Conservation (phyloP, 2,888 invertebrate genomes). For the Muscina levida region DNA sequence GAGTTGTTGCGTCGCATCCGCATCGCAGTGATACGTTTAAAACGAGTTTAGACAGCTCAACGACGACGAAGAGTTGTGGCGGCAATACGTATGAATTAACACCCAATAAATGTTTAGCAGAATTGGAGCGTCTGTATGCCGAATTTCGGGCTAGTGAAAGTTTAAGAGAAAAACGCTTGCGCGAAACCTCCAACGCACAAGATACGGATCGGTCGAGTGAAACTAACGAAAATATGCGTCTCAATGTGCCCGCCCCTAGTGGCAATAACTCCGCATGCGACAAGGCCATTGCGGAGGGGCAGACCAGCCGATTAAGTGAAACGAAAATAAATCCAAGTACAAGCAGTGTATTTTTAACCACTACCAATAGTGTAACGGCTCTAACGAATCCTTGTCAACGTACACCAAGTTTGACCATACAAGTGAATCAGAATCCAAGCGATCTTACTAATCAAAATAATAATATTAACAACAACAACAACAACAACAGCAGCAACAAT, state of each 20-base stretch:
- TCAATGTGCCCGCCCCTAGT: slow-evolving; percentile 75
- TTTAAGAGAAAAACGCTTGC: slow-evolving; percentile 69
- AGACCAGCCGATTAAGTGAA: slow-evolving; percentile 66
- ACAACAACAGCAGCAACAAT: slow-evolving; percentile 66
- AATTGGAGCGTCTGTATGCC: slow-evolving; percentile 77
- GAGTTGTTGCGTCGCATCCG: slow-evolving; percentile 44
- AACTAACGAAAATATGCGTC: slow-evolving; percentile 73
- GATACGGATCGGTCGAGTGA: slow-evolving; percentile 7
- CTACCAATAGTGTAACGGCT: slow-evolving; percentile 66
- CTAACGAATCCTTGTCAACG: slow-evolving; percentile 70
- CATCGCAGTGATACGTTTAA: slow-evolving; percentile 59
- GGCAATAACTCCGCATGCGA: slow-evolving; percentile 13
- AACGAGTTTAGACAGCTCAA: slow-evolving; percentile 53
- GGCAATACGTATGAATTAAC: slow-evolving; percentile 68
- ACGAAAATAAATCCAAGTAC: slow-evolving; percentile 65
- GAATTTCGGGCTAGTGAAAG: slow-evolving; percentile 78
- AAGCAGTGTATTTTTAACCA: slow-evolving; percentile 75
- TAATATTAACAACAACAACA: slow-evolving; percentile 64
- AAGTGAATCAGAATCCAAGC: slow-evolving; percentile 76
- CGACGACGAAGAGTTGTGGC: slow-evolving; percentile 25
- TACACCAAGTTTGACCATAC: slow-evolving; percentile 79
- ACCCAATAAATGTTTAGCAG: slow-evolving; percentile 77
- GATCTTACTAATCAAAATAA: slow-evolving; percentile 68
- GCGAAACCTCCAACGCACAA: slow-evolving; percentile 35
- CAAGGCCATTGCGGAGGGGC: slow-evolving; percentile 63